Evolutionary conservation across 2,888 invertebrate genomes (phyloP), one percentile per base, ranked within the genome.

Genomic region (Leptarthrus brevirostris): DNA sequence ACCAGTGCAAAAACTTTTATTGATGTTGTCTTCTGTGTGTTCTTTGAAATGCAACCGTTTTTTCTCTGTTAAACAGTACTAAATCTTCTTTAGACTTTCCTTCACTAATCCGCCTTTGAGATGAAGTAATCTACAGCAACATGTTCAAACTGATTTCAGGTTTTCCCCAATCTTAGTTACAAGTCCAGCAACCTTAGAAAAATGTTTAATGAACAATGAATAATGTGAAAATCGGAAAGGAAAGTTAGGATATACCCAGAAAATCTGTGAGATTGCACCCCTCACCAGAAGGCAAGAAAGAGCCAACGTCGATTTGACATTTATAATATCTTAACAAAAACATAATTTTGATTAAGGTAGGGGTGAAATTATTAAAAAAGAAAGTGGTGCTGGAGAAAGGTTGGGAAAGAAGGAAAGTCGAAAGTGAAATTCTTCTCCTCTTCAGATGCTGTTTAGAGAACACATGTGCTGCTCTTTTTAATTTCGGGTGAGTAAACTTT

Each of bases 401-500:
- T 30, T 26, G 69, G 49, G 30, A 24, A 69, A 69, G 36, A 26
- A 69, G 18, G 30, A 54, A 54, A 54, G n/a, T 5, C n/a, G n/a
- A 54, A 54, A 52, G 69, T 69, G 69, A 69, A 69, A 36, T 69
- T 69, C 71, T 44, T 18, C 56, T 54, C 52, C 36, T 16, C n/a
- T n/a, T 36, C 24, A 54, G 72, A 72, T 47, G 72, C 47, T 72
- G 56, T 58, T 72, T 52, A 72, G 44, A 58, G 44, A 72, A 72
- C 72, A 72, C 58, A 72, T 72, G 72, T 72, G 72, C 72, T 56
- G 72, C 18, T 72, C 44, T 72, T 72, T 72, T 72, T 72, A 72
- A 72, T 58, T 72, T 72, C 56, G 72, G 72, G 72, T 72, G 72
- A 72, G 72, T 72, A 72, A 56, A 72, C 72, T 72, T 72, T 72